phyloP scores from a whole-genome alignment of 1,140 invertebrate species.

The Habropoda laboriosa region DNA sequence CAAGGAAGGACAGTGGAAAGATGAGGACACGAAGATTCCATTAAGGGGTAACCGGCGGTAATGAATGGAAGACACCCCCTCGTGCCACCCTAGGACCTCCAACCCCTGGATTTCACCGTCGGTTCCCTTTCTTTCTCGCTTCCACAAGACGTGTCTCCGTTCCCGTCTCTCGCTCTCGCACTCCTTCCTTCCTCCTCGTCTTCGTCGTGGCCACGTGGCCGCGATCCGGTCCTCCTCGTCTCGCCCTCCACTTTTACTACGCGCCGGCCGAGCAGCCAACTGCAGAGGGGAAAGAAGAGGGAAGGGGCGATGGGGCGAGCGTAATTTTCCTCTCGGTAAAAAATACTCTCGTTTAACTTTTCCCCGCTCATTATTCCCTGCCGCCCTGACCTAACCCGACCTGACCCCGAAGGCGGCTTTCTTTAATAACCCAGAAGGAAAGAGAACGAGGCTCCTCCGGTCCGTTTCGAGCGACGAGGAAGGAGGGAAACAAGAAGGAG shows the following conservation, averaged over 20 bases:
- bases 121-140: slow-evolving; percentile 45
- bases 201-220: slow-evolving; percentile 41
- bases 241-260: slow-evolving; percentile 62
- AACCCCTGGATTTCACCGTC: slow-evolving; percentile 62
- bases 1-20: slow-evolving; percentile 71
- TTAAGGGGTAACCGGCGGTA: slow-evolving; percentile 79
- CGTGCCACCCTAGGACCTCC: slow-evolving; percentile 53
- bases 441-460: slow-evolving; percentile 47
- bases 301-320: slow-evolving; percentile 57
- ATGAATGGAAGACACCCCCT: slow-evolving; percentile 78
- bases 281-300: too few species aligned
- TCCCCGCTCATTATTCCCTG: slow-evolving; percentile 79
- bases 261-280: slow-evolving; percentile 16
- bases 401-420: slow-evolving; percentile 78
- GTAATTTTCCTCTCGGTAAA: slow-evolving; percentile 79
- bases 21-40: slow-evolving; percentile 80
- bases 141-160: slow-evolving; percentile 11
- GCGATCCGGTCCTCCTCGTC: slow-evolving; percentile 39
- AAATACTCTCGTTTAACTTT: slow-evolving; percentile 81
- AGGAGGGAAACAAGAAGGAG: slow-evolving; percentile 50
- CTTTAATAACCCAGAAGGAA: slow-evolving; percentile 77
- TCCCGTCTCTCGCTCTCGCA: slow-evolving; percentile 6
- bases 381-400: slow-evolving; percentile 79
- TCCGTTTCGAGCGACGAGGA: slow-evolving; percentile 41
- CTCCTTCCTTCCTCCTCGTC: slow-evolving; percentile 8